phyloP scores from a whole-genome alignment of 2,113 vertebrate genomes.

The Limnothrissa miodon region DNA sequence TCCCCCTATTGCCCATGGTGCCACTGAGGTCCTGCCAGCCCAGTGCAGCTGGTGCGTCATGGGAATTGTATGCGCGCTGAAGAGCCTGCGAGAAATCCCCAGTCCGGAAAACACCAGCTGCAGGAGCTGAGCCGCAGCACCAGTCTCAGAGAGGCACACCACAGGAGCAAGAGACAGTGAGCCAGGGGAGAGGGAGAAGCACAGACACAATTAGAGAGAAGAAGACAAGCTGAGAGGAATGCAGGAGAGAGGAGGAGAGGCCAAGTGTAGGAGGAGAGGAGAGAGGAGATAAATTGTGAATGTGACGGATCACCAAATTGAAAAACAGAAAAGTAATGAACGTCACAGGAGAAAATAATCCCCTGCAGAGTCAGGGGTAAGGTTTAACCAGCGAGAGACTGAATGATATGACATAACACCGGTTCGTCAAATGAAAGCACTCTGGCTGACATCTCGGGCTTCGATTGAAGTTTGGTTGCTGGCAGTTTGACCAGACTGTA shows the following conservation, averaged over 20 bases:
- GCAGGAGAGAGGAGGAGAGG: background rate
- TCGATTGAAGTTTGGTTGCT: background rate
- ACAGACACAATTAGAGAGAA: background rate
- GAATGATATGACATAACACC: background rate
- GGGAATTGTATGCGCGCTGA: background rate
- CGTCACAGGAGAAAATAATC: background rate
- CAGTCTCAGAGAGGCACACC: background rate
- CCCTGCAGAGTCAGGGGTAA: background rate
- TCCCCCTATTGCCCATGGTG: too few relatives aligned
- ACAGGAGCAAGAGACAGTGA: background rate
- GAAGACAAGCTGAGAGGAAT: background rate
- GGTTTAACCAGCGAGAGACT: background rate
- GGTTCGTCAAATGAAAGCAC: background rate
- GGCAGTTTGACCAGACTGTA: background rate
- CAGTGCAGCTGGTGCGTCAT: conserved; percentile 1
- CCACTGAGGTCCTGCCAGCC: background rate
- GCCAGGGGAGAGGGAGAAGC: background rate
- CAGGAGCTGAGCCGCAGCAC: background rate
- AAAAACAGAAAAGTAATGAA: background rate
- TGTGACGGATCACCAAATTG: background rate
- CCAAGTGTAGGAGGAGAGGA: background rate
- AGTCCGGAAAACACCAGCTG: background rate
- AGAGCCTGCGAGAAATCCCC: background rate
- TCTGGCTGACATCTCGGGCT: background rate
- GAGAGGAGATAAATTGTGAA: background rate